phyloP scores from a whole-genome alignment of 2,113 vertebrate species.

The Tychaedon coryphoeus region DNA sequence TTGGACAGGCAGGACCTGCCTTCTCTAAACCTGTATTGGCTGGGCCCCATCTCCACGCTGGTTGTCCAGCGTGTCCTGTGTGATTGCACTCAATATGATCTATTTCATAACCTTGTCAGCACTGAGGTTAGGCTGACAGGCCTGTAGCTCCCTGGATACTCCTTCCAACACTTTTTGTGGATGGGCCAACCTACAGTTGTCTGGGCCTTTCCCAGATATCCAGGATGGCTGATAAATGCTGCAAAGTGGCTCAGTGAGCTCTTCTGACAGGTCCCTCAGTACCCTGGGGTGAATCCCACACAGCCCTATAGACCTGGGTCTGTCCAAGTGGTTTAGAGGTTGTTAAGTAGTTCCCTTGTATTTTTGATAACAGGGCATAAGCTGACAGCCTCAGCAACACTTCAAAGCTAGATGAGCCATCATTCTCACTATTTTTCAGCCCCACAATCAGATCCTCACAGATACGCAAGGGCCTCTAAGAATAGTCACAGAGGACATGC shows the following conservation, averaged over 20 bases:
- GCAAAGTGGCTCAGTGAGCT: fast-evolving
- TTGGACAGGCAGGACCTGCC: background rate
- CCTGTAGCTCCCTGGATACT: background rate
- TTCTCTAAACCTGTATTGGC: background rate
- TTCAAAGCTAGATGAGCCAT: background rate
- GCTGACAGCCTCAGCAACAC: background rate
- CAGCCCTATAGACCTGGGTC: no score
- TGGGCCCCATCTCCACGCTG: background rate
- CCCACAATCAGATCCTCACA: background rate
- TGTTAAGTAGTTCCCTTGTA: background rate
- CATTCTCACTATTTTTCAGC: background rate
- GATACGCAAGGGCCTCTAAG: no score
- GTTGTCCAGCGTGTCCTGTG: no score
- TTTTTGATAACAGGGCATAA: background rate
- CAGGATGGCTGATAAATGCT: background rate
- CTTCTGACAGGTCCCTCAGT: background rate
- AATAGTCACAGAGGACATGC: background rate
- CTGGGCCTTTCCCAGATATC: fast-evolving
- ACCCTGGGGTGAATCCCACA: background rate
- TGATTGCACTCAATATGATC: background rate
- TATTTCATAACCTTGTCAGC: background rate
- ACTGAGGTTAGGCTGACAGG: background rate
- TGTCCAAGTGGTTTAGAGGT: background rate
- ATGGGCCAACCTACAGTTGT: background rate
- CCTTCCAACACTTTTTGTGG: background rate